Percentiles rank a stretch among this genome's conserved stretches.
phyloP scores from a whole-genome alignment of 2,113 vertebrate genomes.

The Pterocles burchelli region DNA sequence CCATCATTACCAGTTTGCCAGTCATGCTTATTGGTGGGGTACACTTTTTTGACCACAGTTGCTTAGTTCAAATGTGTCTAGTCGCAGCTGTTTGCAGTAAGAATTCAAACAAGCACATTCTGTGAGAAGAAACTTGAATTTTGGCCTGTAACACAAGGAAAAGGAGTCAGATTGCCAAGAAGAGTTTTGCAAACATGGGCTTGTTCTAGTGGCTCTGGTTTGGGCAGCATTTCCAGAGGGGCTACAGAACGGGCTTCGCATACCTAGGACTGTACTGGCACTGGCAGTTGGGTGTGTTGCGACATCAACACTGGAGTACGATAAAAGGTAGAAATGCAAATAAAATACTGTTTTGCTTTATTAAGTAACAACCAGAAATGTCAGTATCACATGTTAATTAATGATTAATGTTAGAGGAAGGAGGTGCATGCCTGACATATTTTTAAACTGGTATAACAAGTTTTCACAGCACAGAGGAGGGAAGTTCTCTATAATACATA shows the following conservation, averaged over 20 bases:
- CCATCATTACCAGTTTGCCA: too few relatives aligned
- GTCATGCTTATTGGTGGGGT: too few relatives aligned
- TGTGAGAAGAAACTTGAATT: background rate
- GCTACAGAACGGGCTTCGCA: background rate
- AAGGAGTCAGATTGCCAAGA: background rate
- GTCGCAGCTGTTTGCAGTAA: background rate
- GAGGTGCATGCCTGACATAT: constrained; percentile 59
- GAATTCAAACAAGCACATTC: background rate
- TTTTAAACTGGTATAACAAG: constrained; percentile 61
- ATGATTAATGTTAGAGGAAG: constrained; percentile 58
- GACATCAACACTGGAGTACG: background rate
- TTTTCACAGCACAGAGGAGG: constrained; percentile 16
- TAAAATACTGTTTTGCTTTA: constrained; percentile 15
- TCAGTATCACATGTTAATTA: constrained; percentile 55
- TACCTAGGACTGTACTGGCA: background rate
- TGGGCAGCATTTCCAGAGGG: background rate
- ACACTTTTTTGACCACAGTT: background rate
- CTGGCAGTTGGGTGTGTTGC: background rate
- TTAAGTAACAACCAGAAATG: constrained; percentile 50
- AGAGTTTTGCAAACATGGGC: background rate
- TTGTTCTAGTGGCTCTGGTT: background rate
- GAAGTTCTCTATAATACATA: background rate
- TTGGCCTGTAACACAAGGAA: background rate
- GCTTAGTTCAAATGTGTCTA: background rate
- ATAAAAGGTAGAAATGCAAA: background rate